Conservation (phyloP, 2,797 vertebrate species). For the Atherinosoma microstoma region DNA sequence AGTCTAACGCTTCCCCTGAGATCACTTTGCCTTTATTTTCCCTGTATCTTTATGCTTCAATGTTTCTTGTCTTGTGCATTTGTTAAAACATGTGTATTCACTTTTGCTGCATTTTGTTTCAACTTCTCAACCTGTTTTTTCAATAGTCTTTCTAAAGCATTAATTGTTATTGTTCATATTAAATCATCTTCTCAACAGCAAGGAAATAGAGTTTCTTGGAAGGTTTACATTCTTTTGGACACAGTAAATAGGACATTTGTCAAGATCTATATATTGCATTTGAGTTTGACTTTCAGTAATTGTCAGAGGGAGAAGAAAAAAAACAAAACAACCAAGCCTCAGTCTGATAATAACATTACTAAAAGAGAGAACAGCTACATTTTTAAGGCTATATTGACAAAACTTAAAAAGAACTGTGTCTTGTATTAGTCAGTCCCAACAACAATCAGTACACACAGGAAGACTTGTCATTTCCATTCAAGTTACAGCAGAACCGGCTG, state of each 20-base stretch:
- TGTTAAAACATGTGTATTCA: not conserved
- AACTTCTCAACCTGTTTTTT: not conserved
- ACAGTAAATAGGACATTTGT: not conserved
- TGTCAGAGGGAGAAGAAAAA: not conserved
- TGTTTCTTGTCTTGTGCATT: not conserved
- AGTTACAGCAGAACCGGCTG: not conserved
- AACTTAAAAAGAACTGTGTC: not conserved
- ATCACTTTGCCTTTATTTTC: too few species aligned
- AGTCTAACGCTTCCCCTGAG: too few species aligned
- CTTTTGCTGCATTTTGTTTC: not conserved
- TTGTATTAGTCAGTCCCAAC: not conserved
- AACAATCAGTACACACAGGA: not conserved
- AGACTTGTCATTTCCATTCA: constrained; percentile 11
- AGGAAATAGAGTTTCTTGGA: not conserved
- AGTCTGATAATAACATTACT: not conserved
- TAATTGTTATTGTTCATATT: not conserved
- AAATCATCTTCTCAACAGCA: not conserved
- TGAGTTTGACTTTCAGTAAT: too few species aligned
- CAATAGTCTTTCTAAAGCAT: not conserved
- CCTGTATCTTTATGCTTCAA: too few species aligned
- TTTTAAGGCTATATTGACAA: not conserved
- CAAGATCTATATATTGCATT: not conserved
- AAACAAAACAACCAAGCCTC: too few species aligned
- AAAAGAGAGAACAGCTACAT: not conserved
- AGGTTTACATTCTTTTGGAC: not conserved